Evolutionary conservation across 2,797 vertebrate species (phyloP).

Genomic region (Alauda arvensis): DNA sequence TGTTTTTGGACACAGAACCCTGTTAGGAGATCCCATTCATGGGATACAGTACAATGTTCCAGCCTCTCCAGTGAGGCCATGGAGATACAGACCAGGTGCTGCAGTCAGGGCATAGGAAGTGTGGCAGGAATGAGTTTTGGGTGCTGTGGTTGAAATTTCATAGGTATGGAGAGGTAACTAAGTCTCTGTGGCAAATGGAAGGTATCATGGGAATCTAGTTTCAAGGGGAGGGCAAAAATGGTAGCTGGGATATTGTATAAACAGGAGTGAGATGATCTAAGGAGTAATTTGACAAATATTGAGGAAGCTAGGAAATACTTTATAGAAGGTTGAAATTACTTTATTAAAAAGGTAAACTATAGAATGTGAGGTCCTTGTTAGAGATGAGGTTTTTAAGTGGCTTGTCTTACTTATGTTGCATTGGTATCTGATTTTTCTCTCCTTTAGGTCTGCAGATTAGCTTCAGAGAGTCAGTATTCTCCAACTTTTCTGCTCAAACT

Average conservation of each 20-base stretch:
- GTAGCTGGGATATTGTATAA: not conserved
- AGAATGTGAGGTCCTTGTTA: not conserved
- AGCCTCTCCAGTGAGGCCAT: not conserved
- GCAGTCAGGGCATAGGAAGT: not conserved
- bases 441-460: conserved; percentile 85
- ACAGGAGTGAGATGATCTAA: not conserved
- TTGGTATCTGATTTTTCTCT: not conserved
- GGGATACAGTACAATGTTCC: not conserved
- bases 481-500: conserved; percentile 91
- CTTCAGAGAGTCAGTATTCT: conserved; percentile 88
- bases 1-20: not conserved
- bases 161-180: not conserved
- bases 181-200: not conserved
- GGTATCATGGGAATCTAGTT: not conserved
- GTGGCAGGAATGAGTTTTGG: not conserved
- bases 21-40: not conserved
- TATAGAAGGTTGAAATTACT: not conserved
- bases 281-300: not conserved
- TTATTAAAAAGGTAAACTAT: not conserved
- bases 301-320: not conserved
- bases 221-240: not conserved
- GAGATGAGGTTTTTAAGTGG: not conserved
- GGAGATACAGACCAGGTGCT: not conserved
- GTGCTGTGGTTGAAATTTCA: not conserved
- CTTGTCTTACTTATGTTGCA: not conserved